Evolutionary conservation across 2,797 vertebrate species (phyloP), one percentile per base, ranked within the genome.

Genomic region (Thunnus albacares): DNA sequence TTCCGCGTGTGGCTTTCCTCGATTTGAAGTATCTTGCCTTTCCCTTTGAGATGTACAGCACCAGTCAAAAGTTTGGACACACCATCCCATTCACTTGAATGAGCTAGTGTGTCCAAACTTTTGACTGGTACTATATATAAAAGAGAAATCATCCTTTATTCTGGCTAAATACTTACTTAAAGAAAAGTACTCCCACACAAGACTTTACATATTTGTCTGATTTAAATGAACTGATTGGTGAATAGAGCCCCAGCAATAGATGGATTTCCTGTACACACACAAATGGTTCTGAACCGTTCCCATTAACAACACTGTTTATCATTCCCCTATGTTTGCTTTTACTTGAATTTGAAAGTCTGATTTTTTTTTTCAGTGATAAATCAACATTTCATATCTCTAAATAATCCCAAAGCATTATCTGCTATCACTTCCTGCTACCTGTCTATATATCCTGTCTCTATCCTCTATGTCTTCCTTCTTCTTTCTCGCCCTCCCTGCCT

Each of bases 391-490:
- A 30, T 60, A 17, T 52, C 38, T 59, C n/a, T 1, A 59, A 60
- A 76, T 65, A 52, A 72, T 51, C 49, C n/a, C 6, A 70, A 17
- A 51, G 24, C 20, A 30, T 62, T 53, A 55, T 75, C 55, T 68
- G 30, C 72, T 62, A 41, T 89, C 75, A 75, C 75, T 69, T 81
- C 68, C 52, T 62, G 1, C 60, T 71, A 72, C 77, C 60, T 60
- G 75, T 87, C 91, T 20, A 51, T 73, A 5, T 6, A 0, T 20
- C 20, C 52, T 63, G 45, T 70, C 51, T 60, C 49, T 47, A 30
- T 73, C 72, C 3, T 3, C 1, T 59, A 14, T 51, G 45, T 77
- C 1, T 49, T 90, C 47, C 68, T 0, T 51, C 93, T 95, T 93
- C 45, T 89, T 84, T 61, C 77, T 87, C 64, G 30, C 33, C 17